Evolutionary conservation across 1,140 invertebrate species (phyloP), one percentile per base, ranked within the genome.

Genomic region (Adoxophyes honmai): DNA sequence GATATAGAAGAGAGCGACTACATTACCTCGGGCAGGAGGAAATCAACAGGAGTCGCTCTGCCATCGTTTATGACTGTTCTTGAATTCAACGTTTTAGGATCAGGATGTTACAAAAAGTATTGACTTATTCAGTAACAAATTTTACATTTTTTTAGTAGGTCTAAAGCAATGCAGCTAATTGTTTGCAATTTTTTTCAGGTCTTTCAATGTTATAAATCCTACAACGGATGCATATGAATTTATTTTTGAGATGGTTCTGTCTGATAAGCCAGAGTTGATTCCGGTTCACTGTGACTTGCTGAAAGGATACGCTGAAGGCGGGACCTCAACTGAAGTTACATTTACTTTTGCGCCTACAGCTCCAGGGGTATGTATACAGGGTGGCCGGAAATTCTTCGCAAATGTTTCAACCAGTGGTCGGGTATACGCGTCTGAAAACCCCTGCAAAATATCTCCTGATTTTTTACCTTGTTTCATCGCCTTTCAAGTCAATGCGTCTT

Each of bases 1-100:
- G 90, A 91, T 58, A 75, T 91, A 18, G 80, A 88, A 57, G 85
- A 91, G 53, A 90, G 86, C 52, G 88, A 91, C 68, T 91, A 91
- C 70, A 61, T 91, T 33, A 81, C 75, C 1, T 84, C 79, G 7
- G 81, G 78, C 4, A 78, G 84, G 63, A 81, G 90, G 44, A 84
- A 90, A 55, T 52, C 59, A 1, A 70, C 71, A 10, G 75, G 86
- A 55, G 48, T 73, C 0, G 66, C 74, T 3, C 57, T 90, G 53
- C 81, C 80, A 10, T 56, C 68, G n/a, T 68, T 86, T 37, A 81
- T 78, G 1, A 84, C 72, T 28, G 87, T 91, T 2, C 63, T 91
- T 34, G 90, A 91, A 66, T 90, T 91, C 58, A 87, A 89, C 36
- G 86, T 91, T 10, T 61, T 91, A 21, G 91, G 91, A 33, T 71